These are phyloP conservation scores for Watsonalla cultraria DNA, from an alignment of 2,888 invertebrate species.

Conservation along the genomic window DNA sequence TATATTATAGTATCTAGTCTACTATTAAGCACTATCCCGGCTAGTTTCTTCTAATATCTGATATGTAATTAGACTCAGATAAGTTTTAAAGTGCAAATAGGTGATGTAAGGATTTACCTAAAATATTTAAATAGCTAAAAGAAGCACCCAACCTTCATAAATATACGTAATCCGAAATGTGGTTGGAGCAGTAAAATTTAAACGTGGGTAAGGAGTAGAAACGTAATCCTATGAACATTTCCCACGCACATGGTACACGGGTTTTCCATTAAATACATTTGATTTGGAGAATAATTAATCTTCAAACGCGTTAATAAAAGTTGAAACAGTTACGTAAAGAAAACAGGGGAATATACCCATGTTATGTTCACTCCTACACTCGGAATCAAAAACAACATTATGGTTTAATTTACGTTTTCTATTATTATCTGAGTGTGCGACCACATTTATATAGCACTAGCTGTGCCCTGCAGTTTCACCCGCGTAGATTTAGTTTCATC, in stretches of 20 bases:
- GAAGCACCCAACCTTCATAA: background rate
- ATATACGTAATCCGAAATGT: background rate
- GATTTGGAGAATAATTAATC: constrained; percentile 35
- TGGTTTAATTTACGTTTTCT: too few species aligned
- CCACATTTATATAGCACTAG: too few species aligned
- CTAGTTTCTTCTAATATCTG: too few species aligned
- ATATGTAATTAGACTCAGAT: too few species aligned
- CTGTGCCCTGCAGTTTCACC: too few species aligned
- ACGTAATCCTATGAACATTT: background rate
- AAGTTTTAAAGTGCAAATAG: too few species aligned
- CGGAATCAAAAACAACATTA: constrained; percentile 15
- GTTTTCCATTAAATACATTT: constrained; percentile 15
- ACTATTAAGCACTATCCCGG: too few species aligned
- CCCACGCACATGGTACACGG: background rate
- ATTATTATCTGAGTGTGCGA: too few species aligned
- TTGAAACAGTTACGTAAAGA: constrained; percentile 10
- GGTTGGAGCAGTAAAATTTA: background rate
- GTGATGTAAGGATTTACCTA: too few species aligned
- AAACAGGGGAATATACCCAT: constrained; percentile 4
- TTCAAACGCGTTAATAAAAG: constrained; percentile 17
- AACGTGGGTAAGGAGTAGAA: background rate
- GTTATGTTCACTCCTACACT: constrained; percentile 15
- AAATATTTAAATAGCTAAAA: too few species aligned
- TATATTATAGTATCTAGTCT: too few species aligned
- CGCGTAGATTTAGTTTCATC: too few species aligned